Base-by-base conservation (phyloP, 2,888 invertebrate genomes). In the Quadroppia sp. region DNA sequence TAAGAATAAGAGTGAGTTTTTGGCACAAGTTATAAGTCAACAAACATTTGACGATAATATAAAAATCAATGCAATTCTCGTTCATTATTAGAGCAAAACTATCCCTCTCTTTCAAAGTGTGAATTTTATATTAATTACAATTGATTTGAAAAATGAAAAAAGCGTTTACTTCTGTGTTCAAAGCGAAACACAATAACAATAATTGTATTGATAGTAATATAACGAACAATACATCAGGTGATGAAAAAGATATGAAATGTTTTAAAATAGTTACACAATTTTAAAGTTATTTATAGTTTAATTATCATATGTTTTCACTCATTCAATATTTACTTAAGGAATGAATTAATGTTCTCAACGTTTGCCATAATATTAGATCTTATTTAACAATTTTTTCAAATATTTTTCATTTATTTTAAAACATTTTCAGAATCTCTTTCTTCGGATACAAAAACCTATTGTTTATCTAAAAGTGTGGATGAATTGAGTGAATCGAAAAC, bases 131-230 rank as follows among this genome's bases (percentile, higher is more conserved):
- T 59, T n/a, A 25, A 59, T 59, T 11, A 30, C 23, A 59, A 59
- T 23, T 15, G 48, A 48, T 48, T n/a, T 48, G 48, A 20, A 30
- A 73, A 32, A 73, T 73, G 73, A 73, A 73, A 40, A 73, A 73
- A 32, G 73, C 73, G 1, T 69, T 73, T 30, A 69, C 23, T 25
- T 73, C 73, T 15, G 70, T 73, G 23, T 73, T 73, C 30, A 73
- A 70, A 40, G 30, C 3, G 9, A 70, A 53, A 11, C 25, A 1
- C 30, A 28, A 42, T 20, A 30, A 6, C 9, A 17, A 36, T 53
- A 50, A 32, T 42, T 45, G 25, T 40, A 48, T 40, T 45, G 40
- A 45, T 13, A 30, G 40, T 28, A 36, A 69, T 45, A 42, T 13
- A 42, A 20, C 3, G 2, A 69, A 17, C 20, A 40, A 36, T 11